phyloP scores from a whole-genome alignment of 2,113 vertebrate genomes.

The Pseudonaja textilis region DNA sequence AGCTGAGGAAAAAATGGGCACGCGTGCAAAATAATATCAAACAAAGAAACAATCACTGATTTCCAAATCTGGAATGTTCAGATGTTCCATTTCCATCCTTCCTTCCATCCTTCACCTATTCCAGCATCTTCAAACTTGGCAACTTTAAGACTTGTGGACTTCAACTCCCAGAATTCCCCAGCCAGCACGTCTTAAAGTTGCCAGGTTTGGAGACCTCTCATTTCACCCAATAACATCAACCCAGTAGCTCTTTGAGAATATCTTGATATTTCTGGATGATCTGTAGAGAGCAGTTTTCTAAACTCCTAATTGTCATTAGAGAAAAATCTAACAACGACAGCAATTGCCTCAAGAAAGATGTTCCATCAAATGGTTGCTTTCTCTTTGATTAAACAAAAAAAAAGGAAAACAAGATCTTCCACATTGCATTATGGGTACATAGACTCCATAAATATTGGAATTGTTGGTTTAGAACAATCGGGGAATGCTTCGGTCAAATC shows the following conservation, averaged over 20 bases:
- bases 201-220: background rate
- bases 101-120: too few species aligned
- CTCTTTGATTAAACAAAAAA: background rate
- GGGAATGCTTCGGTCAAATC: background rate
- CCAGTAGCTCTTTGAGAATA: background rate
- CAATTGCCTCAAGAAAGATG: background rate
- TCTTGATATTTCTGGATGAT: background rate
- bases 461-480: background rate
- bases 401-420: background rate
- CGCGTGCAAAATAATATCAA: background rate
- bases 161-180: too few species aligned
- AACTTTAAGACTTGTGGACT: too few species aligned
- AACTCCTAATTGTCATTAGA: background rate
- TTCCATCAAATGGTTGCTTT: background rate
- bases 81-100: too few species aligned
- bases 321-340: background rate
- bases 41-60: background rate
- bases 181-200: too few species aligned
- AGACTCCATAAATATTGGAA: too few species aligned
- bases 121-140: too few species aligned
- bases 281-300: background rate
- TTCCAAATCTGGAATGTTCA: too few species aligned
- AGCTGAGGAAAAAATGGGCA: background rate
- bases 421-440: background rate
- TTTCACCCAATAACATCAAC: background rate